These are phyloP conservation scores for Desmophyllum pertusum DNA, from an alignment of 92 coral and sea anemone species.

Conservation along the genomic window DNA sequence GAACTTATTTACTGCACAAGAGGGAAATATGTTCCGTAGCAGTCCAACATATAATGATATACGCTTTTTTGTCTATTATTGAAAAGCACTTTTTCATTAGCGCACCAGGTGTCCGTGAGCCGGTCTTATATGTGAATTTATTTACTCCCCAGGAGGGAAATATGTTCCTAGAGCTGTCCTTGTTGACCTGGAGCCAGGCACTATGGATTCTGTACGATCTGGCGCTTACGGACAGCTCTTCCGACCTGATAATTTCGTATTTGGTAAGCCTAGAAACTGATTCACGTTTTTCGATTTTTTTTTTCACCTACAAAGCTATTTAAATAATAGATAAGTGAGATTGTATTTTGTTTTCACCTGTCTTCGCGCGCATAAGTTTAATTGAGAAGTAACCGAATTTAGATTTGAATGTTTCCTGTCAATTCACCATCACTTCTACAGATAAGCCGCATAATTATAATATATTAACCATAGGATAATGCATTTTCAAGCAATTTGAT, in stretches of 20 bases:
- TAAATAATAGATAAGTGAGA: background rate
- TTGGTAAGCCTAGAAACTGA: conserved; percentile 54
- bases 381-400: background rate
- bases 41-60: background rate
- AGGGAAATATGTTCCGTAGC: conserved; percentile 80
- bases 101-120: conserved; percentile 19
- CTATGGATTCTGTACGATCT: conserved; percentile 75
- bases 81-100: background rate
- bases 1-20: conserved; percentile 37
- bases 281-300: background rate
- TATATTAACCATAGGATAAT: too few species aligned
- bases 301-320: background rate
- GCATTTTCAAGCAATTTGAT: too few species aligned
- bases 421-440: background rate
- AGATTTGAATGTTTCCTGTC: background rate
- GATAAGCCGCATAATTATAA: too few species aligned
- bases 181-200: conserved; percentile 77
- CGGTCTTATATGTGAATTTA: conserved; percentile 18
- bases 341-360: background rate
- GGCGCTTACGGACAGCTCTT: conserved; percentile 60
- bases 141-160: conserved; percentile 61
- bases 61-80: conserved; percentile 9
- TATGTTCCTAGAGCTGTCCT: conserved; percentile 77
- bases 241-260: conserved; percentile 76
- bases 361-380: background rate